These are phyloP conservation scores for Volucella bombylans DNA, from an alignment of 2,888 invertebrate genomes.

Conservation along the genomic window DNA sequence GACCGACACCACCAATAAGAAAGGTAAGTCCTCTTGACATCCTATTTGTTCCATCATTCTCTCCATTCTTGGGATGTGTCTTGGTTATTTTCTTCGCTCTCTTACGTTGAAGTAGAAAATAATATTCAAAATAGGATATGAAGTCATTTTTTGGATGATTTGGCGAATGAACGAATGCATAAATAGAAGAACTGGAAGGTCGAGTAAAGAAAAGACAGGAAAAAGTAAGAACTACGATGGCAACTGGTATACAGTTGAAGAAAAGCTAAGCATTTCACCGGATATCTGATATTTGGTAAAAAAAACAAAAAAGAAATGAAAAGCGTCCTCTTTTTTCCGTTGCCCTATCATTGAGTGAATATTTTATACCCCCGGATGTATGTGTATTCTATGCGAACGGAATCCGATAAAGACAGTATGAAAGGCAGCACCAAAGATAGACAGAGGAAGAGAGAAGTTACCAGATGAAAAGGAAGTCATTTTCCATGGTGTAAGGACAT, in stretches of 20 bases:
- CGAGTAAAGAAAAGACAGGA: neutral
- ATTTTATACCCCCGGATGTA: constrained; percentile 58
- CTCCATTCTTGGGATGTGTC: constrained; percentile 3
- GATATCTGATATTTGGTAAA: constrained; percentile 72
- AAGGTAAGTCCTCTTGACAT: constrained; percentile 65
- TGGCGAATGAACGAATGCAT: constrained; percentile 47
- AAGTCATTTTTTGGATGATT: constrained; percentile 72
- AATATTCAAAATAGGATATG: constrained; percentile 73
- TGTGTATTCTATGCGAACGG: constrained; percentile 47
- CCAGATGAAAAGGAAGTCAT: constrained; percentile 55
- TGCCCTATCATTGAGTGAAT: constrained; percentile 34
- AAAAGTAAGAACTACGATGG: constrained; percentile 2
- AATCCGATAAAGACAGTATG: constrained; percentile 20
- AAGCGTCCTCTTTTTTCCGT: constrained; percentile 30
- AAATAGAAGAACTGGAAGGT: constrained; percentile 26
- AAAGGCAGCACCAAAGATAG: neutral
- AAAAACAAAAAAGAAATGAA: neutral
- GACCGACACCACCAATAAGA: constrained; percentile 9
- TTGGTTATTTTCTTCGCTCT: neutral
- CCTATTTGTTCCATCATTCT: constrained; percentile 32
- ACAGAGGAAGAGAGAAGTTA: neutral
- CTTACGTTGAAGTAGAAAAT: constrained; percentile 56
- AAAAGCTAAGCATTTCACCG: constrained; percentile 67
- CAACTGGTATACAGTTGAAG: constrained; percentile 59
- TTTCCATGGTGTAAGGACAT: constrained; percentile 67